phyloP scores from a whole-genome alignment of 2,113 vertebrate genomes.

The Okapia johnstoni region DNA sequence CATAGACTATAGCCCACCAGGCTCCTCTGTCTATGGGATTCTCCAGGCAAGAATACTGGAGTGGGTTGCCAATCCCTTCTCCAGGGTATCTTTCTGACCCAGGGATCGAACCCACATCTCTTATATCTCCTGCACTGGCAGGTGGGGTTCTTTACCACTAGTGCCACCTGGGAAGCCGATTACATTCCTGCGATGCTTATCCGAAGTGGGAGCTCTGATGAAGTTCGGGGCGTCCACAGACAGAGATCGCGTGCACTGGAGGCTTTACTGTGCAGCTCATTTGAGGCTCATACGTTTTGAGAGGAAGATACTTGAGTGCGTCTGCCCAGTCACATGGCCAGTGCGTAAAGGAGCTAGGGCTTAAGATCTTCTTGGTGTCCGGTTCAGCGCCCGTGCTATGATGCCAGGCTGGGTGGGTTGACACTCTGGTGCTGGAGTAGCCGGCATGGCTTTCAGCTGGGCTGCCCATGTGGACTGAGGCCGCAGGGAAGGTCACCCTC shows the following conservation, averaged over 20 bases:
- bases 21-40: background rate
- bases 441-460: background rate
- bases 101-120: background rate
- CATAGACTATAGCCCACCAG: background rate
- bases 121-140: background rate
- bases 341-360: rapidly evolving
- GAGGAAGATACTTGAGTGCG: background rate
- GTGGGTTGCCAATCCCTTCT: background rate
- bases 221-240: background rate
- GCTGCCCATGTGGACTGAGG: rapidly evolving
- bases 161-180: background rate
- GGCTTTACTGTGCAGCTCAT: rapidly evolving
- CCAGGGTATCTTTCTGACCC: background rate
- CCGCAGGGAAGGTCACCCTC: background rate
- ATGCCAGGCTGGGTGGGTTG: background rate
- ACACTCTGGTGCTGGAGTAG: background rate
- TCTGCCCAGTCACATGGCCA: background rate
- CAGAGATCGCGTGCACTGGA: rapidly evolving
- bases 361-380: background rate
- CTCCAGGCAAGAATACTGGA: background rate
- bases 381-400: rapidly evolving
- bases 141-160: background rate
- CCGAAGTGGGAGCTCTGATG: rapidly evolving
- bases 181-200: rapidly evolving
- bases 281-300: rapidly evolving